Evolutionary conservation across 2,797 vertebrate genomes (phyloP).

Genomic region (Phoeniculus purpureus): DNA sequence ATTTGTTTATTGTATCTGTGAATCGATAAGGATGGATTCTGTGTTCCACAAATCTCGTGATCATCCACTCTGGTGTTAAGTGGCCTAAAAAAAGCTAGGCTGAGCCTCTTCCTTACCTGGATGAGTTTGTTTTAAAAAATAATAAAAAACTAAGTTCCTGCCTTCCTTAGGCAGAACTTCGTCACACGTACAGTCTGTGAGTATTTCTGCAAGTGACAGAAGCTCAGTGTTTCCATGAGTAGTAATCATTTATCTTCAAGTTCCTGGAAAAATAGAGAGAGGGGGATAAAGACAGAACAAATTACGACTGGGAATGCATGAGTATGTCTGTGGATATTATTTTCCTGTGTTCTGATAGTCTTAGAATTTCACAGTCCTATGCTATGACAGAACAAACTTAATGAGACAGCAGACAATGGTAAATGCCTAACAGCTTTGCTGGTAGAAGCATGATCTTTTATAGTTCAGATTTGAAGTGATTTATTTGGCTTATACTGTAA

Average conservation of each 20-base stretch:
- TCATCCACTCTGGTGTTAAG: neutral
- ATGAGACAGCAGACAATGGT: neutral
- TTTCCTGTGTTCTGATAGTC: slow-evolving; percentile 13
- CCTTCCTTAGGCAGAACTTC: neutral
- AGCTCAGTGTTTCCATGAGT: slow-evolving; percentile 3
- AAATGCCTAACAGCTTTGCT: neutral
- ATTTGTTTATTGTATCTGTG: neutral
- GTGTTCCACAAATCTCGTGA: neutral
- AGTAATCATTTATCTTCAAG: slow-evolving; percentile 18
- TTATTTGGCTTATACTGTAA: neutral
- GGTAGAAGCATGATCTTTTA: neutral
- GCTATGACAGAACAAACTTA: neutral
- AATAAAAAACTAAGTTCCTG: neutral
- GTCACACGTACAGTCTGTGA: neutral
- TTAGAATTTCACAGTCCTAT: neutral
- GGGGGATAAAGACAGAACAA: slow-evolving; percentile 31
- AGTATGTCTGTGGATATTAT: slow-evolving; percentile 22
- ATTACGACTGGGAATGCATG: slow-evolving; percentile 34
- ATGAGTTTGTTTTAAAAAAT: neutral
- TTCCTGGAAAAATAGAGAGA: slow-evolving; percentile 51
- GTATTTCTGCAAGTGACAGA: neutral
- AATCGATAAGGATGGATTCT: neutral
- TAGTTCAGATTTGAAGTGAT: neutral
- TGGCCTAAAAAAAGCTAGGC: neutral
- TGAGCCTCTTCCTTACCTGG: neutral